phyloP scores from a whole-genome alignment of 2,888 invertebrate genomes.

The Elaeidobius kamerunicus region DNA sequence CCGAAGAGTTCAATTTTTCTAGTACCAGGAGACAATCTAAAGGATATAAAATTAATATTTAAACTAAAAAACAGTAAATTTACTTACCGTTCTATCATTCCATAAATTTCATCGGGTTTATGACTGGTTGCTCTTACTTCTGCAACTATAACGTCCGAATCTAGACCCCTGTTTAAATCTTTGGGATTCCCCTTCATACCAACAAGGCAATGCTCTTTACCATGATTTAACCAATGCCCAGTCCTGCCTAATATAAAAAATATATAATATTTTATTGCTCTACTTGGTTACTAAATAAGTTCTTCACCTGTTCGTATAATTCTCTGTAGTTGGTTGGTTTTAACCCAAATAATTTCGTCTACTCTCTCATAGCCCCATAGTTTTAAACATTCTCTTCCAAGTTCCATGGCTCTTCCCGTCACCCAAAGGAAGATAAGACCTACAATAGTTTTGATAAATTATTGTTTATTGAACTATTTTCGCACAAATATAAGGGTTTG shows the following conservation, averaged over 20 bases:
- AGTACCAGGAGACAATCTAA: slow-evolving; percentile 92
- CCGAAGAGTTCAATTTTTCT: slow-evolving; percentile 97
- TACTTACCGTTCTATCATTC: slow-evolving; percentile 60
- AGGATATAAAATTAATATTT: slow-evolving; percentile 57
- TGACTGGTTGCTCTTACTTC: slow-evolving; percentile 97
- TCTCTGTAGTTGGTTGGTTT: slow-evolving; percentile 95
- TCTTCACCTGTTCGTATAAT: slow-evolving; percentile 85
- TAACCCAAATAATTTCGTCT: slow-evolving; percentile 98
- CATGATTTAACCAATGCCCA: slow-evolving; percentile 98
- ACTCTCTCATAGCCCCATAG: slow-evolving; percentile 96
- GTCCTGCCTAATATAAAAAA: slow-evolving; percentile 77
- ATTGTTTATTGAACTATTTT: background rate
- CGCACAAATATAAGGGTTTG: too few species aligned
- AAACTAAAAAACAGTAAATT: background rate
- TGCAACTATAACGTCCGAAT: slow-evolving; percentile 97
- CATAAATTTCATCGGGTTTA: slow-evolving; percentile 98
- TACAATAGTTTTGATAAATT: background rate
- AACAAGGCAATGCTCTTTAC: slow-evolving; percentile 95
- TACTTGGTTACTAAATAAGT: too few species aligned
- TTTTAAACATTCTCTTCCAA: slow-evolving; percentile 92
- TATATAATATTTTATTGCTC: too few species aligned
- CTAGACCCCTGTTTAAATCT: slow-evolving; percentile 87
- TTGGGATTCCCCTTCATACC: slow-evolving; percentile 95
- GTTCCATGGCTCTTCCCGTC: slow-evolving; percentile 94
- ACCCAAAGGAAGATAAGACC: slow-evolving; percentile 96